Percentiles rank a stretch among this genome's conserved stretches.
phyloP scores from a whole-genome alignment of 2,113 vertebrate genomes.

The Leptodactylus fuscus region DNA sequence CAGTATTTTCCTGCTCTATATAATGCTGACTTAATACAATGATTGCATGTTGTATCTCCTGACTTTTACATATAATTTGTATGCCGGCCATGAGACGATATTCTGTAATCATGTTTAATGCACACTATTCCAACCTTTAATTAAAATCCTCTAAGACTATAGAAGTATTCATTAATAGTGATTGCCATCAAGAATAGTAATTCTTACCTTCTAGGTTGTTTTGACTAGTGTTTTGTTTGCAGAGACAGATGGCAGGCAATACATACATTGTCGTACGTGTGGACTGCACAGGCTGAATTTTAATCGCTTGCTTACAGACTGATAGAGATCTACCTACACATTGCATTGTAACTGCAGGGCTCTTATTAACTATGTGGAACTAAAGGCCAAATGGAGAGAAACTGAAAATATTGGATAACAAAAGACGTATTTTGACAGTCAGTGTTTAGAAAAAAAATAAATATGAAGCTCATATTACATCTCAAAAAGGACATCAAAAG shows the following conservation, averaged over 20 bases:
- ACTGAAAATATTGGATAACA: neutral
- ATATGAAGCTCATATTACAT: neutral
- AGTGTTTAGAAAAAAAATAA: neutral
- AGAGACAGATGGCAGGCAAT: slow-evolving; percentile 40
- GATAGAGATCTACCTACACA: neutral
- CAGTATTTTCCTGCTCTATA: no score
- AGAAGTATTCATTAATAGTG: slow-evolving; percentile 48
- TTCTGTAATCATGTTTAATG: slow-evolving; percentile 38
- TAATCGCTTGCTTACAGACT: slow-evolving; percentile 6
- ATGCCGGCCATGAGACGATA: slow-evolving; percentile 25
- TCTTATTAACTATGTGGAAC: neutral
- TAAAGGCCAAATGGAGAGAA: neutral
- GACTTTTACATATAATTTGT: neutral
- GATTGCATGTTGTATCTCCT: neutral
- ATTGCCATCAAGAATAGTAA: slow-evolving; percentile 50
- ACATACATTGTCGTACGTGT: neutral
- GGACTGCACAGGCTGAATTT: neutral
- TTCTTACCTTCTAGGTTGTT: slow-evolving; percentile 48
- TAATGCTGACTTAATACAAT: neutral
- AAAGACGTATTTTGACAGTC: neutral
- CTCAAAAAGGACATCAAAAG: neutral
- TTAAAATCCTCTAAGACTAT: slow-evolving; percentile 49
- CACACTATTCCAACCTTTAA: slow-evolving; percentile 44
- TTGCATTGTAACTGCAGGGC: neutral
- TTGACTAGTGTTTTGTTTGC: slow-evolving; percentile 29